Conservation (phyloP, 2,888 invertebrate genomes). For the Pyrocoelia pectoralis region DNA sequence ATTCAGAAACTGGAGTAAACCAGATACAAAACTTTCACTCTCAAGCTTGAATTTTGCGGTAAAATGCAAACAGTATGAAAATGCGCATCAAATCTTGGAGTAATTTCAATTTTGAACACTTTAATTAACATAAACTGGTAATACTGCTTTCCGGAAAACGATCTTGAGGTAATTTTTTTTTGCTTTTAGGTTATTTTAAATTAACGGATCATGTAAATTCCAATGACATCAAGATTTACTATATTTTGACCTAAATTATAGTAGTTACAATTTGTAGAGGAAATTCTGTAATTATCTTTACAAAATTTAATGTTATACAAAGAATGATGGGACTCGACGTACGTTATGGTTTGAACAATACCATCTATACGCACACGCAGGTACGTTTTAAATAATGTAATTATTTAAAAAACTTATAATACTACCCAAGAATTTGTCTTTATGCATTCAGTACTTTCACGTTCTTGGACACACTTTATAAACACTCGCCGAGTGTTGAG, state of each 20-base stretch:
- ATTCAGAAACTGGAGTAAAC: no score
- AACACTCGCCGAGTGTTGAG: not conserved
- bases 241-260: not conserved
- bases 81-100: no score
- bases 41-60: no score
- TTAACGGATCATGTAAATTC: not conserved
- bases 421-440: not conserved
- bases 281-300: no score
- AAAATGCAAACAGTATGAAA: no score
- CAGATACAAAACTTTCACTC: no score
- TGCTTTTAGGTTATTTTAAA: not conserved
- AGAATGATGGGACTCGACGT: not conserved
- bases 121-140: no score
- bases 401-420: no score
- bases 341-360: not conserved
- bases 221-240: not conserved
- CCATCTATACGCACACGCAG: no score
- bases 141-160: not conserved
- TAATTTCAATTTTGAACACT: no score
- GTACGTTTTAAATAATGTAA: not conserved
- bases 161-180: not conserved
- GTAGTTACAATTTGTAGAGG: not conserved
- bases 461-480: not conserved
- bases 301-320: not conserved
- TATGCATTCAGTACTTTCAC: constrained; percentile 1